Evolutionary conservation across 1,140 invertebrate genomes (phyloP), one percentile per base, ranked within the genome.

Genomic region (Procambarus virginalis): DNA sequence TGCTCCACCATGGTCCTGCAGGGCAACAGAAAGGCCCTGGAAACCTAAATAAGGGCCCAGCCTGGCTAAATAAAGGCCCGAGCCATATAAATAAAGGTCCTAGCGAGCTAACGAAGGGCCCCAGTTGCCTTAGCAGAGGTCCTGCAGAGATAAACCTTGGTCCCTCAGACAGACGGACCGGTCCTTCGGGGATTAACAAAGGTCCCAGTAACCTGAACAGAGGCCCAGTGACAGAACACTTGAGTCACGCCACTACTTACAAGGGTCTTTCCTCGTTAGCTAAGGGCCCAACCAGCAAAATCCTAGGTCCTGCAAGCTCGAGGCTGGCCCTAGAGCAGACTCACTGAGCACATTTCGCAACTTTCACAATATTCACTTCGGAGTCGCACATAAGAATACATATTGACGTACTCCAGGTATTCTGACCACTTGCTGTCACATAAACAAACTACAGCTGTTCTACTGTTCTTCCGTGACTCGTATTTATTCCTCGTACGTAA

Each of bases 1-100:
- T 68, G 9, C n/a, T 84, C n/a, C 51, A 84, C 46, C 86, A 75
- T 51, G 88, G 88, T 5, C 88, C 88, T 68, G 55, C 49, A 14
- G 88, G 88, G 34, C 75, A 78, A 5, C 70, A 89, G 17, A 89
- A 89, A 79, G 88, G 88, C 5, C 88, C 88, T 46, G 88, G 81
- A 51, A 75, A 89, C 76, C 75, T 89, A 22, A 89, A 84, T 68
- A 89, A 89, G 83, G n/a, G 88, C 51, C 81, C 88, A 34, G 88
- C 81, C n/a, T 84, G 58, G 55, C 48, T 89, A 22, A 84, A 79
- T 60, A 89, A 89, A 51, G 88, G 88, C 3, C 88, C 88, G 12
- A 60, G 55, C 6, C 45, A 84, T 49, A 51, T 89, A 22, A 89
- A 78, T 68, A 89, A 89, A 51, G 88, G 88, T 4, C 88, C 88